Evolutionary conservation across 2,888 invertebrate genomes (phyloP).

Genomic region (Chymomyza caudatula): DNA sequence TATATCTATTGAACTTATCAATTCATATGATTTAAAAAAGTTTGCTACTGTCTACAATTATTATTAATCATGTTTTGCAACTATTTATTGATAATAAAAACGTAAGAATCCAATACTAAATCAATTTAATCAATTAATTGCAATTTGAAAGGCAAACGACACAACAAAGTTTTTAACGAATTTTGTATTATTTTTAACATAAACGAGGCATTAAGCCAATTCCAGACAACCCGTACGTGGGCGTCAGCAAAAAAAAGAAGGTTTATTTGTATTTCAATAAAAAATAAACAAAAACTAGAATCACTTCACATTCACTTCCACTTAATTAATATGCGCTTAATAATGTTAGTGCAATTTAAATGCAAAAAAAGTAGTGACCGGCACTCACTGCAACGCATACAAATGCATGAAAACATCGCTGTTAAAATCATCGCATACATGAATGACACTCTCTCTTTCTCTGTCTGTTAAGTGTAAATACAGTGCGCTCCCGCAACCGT

Average conservation of each 20-base stretch:
- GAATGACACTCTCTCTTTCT: neutral
- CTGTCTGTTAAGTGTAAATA: neutral
- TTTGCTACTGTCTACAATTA: too few species aligned
- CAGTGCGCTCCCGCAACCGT: too few species aligned
- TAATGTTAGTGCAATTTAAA: constrained; percentile 44
- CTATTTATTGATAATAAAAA: too few species aligned
- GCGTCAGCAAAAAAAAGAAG: neutral
- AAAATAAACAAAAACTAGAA: constrained; percentile 28
- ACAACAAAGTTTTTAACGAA: neutral
- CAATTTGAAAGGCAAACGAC: neutral
- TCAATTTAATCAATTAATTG: neutral
- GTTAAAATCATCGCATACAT: constrained; percentile 5
- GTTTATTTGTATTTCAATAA: neutral
- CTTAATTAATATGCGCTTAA: constrained; percentile 45
- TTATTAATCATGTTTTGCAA: too few species aligned
- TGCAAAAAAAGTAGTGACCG: constrained; percentile 25
- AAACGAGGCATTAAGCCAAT: neutral
- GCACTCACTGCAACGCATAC: neutral
- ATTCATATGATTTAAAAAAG: too few species aligned
- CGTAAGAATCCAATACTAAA: neutral
- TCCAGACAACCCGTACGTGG: neutral
- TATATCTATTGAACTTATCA: too few species aligned
- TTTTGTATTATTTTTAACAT: neutral
- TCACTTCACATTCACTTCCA: constrained; percentile 5
- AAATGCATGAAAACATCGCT: neutral